These are phyloP conservation scores for Actinia equina DNA, from an alignment of 64 coral and sea anemone species.

Conservation along the genomic window DNA sequence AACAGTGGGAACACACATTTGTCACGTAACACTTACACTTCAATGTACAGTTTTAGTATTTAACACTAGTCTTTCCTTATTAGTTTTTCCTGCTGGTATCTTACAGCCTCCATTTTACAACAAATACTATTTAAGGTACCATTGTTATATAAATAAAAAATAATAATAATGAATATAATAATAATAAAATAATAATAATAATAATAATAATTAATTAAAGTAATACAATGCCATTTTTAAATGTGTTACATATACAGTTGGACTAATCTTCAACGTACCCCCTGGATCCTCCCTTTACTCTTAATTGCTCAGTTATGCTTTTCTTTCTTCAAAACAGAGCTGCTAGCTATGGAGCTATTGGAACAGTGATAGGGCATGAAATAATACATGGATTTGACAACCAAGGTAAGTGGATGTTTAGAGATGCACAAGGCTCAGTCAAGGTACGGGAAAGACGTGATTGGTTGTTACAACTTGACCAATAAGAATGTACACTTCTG, in stretches of 20 bases:
- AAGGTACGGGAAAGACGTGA: too few relatives aligned
- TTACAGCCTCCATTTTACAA: slow-evolving; percentile 63
- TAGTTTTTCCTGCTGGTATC: slow-evolving; percentile 57
- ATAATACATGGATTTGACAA: slow-evolving; percentile 59
- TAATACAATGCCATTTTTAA: too few relatives aligned
- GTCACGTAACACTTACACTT: background rate
- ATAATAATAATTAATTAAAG: too few relatives aligned
- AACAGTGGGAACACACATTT: too few relatives aligned
- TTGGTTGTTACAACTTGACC: background rate
- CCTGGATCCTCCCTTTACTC: background rate
- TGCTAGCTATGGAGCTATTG: background rate
- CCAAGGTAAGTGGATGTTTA: slow-evolving; percentile 27
- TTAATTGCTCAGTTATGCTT: background rate
- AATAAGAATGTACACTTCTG: too few relatives aligned
- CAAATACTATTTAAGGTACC: slow-evolving; percentile 39
- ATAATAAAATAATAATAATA: too few relatives aligned
- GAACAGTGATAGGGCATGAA: slow-evolving; percentile 48
- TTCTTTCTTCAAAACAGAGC: background rate
- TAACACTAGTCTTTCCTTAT: too few relatives aligned
- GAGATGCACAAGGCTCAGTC: too few relatives aligned
- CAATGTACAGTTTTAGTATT: too few relatives aligned
- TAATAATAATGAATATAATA: too few relatives aligned
- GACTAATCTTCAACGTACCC: background rate
- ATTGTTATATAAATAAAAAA: too few relatives aligned
- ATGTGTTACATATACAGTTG: background rate